Evolutionary conservation across 2,797 vertebrate species (phyloP), one percentile per base, ranked within the genome.

Genomic region (Neoniphon sammara): DNA sequence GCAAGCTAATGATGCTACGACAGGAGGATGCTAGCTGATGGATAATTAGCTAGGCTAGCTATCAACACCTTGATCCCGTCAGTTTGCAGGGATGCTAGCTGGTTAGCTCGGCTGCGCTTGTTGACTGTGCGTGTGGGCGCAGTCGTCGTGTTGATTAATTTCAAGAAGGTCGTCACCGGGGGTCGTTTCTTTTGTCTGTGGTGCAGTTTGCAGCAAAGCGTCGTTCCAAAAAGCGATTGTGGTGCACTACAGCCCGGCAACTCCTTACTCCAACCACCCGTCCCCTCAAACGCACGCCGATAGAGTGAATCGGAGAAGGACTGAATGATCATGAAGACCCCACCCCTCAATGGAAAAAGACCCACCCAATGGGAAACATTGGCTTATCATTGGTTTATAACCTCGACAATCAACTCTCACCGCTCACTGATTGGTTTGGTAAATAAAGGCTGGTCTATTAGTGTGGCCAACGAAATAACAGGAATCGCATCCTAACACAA

Each of bases 251-350:
- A 84, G 78, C 91, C 93, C 91, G 93, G 93, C 90, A 89, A 92
- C 91, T 93, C 87, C 88, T 88, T 82, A 90, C 85, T 86, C 88
- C 91, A 79, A 83, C 89, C 78, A 85, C 90, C 91, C 85, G 89
- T 91, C 85, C 90, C 90, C 91, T 91, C 90, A 89, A 91, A 92
- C 91, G 91, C 94, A 93, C 94, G 93, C 93, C 90, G 93, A 91
- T 82, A 75, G 92, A 95, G 91, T 93, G 93, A 93, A 91, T 91
- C 88, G 73, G 89, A 80, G 83, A 84, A 92, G 83, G 83, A 86
- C 92, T 93, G 94, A 94, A 94, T 95, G 94, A 95, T 93, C 94
- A 92, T 89, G 50, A 84, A 93, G 85, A 91, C 82, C 90, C 92
- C 94, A 88, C 94, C 94, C 93, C 91, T 92, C 73, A 14, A 18